Evolutionary conservation across 2,888 invertebrate genomes (phyloP).

Genomic region (Boloria selene): DNA sequence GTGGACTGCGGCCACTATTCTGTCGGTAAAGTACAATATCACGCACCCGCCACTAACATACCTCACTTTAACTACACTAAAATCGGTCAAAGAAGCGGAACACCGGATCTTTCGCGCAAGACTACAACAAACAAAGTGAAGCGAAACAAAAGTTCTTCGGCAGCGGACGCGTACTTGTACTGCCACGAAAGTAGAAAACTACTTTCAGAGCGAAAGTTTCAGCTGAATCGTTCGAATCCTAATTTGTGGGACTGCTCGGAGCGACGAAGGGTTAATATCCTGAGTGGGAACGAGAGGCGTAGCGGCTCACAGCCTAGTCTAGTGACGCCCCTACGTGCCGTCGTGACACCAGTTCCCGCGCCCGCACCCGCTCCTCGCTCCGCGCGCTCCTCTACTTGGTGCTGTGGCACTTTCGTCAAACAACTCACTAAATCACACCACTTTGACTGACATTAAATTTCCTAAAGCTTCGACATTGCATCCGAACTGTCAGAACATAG

Average conservation of each 20-base stretch:
- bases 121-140: constrained; percentile 63
- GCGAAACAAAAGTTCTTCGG: constrained; percentile 78
- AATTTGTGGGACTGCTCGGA: constrained; percentile 70
- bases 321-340: constrained; percentile 46
- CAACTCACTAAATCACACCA: constrained; percentile 89
- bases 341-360: constrained; percentile 41
- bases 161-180: constrained; percentile 68
- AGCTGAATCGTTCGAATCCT: constrained; percentile 76
- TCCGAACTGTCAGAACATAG: constrained; percentile 8
- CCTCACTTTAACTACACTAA: constrained; percentile 72
- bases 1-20: constrained; percentile 85
- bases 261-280: constrained; percentile 53
- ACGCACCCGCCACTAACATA: constrained; percentile 83
- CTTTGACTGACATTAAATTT: constrained; percentile 82
- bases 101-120: constrained; percentile 64
- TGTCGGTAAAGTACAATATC: constrained; percentile 87
- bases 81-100: constrained; percentile 62
- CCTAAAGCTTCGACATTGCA: not conserved
- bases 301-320: constrained; percentile 73
- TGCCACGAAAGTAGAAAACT: constrained; percentile 68
- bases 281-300: constrained; percentile 60
- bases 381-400: constrained; percentile 87
- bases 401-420: constrained; percentile 90
- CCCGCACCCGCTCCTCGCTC: constrained; percentile 62
- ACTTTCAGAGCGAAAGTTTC: constrained; percentile 66